phyloP scores from a whole-genome alignment of 1,140 invertebrate species.

The Drosophila subobscura region DNA sequence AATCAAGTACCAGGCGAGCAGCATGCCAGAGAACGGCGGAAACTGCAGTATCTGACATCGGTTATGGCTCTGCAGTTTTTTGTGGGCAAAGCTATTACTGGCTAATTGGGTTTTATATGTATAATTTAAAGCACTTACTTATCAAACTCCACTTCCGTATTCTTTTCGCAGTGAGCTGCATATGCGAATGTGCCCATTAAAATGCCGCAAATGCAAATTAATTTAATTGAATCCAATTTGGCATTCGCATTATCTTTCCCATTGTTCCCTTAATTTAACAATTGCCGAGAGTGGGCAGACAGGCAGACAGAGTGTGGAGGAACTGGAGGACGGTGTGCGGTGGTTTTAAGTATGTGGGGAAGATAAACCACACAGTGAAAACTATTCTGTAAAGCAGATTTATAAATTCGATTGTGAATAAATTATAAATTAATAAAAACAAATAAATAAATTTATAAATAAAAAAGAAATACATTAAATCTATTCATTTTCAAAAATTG shows the following conservation, averaged over 20 bases:
- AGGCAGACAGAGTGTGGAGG: background rate
- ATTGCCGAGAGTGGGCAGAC: constrained; percentile 11
- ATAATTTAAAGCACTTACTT: constrained; percentile 49
- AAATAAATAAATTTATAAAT: background rate
- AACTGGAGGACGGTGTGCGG: background rate
- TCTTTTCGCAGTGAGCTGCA: constrained; percentile 19
- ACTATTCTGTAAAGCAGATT: constrained; percentile 39
- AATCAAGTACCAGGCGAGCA: constrained; percentile 39
- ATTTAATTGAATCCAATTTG: constrained; percentile 73
- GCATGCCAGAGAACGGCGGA: constrained; percentile 7
- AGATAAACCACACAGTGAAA: constrained; percentile 28
- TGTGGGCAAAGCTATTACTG: no score
- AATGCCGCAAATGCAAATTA: constrained; percentile 63
- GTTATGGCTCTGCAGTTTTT: background rate
- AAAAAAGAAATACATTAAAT: background rate
- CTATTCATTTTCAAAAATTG: no score
- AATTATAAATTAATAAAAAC: background rate
- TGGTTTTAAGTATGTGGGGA: background rate
- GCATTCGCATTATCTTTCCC: constrained; percentile 41
- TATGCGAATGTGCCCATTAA: constrained; percentile 42
- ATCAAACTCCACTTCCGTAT: constrained; percentile 44
- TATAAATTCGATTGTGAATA: constrained; percentile 14
- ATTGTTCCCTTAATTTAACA: constrained; percentile 40
- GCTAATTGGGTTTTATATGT: constrained; percentile 46
- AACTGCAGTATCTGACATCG: background rate